These are phyloP conservation scores for Dorcus parallelipipedus DNA, from an alignment of 2,888 invertebrate species.

Conservation along the genomic window DNA sequence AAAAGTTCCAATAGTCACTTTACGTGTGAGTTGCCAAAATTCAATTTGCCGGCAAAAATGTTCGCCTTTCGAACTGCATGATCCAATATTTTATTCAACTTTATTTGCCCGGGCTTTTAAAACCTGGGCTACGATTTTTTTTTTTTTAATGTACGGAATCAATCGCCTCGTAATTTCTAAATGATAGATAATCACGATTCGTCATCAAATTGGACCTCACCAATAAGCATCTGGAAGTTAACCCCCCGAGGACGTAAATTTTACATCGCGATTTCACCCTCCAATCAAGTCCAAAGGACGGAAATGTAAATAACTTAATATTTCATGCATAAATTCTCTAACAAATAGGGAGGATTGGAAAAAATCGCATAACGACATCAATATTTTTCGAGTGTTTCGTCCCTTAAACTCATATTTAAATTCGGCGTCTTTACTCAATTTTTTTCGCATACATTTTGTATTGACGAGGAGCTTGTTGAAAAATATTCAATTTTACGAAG, in stretches of 20 bases:
- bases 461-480: not conserved
- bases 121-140: too few relatives aligned
- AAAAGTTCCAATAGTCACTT: conserved; percentile 30
- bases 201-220: conserved; percentile 40
- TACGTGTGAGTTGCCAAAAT: conserved; percentile 34
- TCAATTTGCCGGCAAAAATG: conserved; percentile 30
- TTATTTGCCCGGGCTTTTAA: not conserved
- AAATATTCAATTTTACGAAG: too few relatives aligned
- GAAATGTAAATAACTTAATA: conserved; percentile 34
- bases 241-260: conserved; percentile 18
- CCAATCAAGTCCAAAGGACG: conserved; percentile 24
- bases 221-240: conserved; percentile 35
- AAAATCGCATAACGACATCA: conserved; percentile 13
- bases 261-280: conserved; percentile 20
- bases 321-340: conserved; percentile 30
- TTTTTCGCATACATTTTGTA: conserved; percentile 3
- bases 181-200: conserved; percentile 29
- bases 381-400: conserved; percentile 4
- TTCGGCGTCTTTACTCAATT: conserved; percentile 1
- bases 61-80: not conserved
- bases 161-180: conserved; percentile 25
- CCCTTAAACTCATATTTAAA: not conserved
- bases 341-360: conserved; percentile 20
- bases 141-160: not conserved
- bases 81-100: conserved; percentile 14